Base-by-base conservation (phyloP, 2,888 invertebrate species). In the Papilio elwesi region DNA sequence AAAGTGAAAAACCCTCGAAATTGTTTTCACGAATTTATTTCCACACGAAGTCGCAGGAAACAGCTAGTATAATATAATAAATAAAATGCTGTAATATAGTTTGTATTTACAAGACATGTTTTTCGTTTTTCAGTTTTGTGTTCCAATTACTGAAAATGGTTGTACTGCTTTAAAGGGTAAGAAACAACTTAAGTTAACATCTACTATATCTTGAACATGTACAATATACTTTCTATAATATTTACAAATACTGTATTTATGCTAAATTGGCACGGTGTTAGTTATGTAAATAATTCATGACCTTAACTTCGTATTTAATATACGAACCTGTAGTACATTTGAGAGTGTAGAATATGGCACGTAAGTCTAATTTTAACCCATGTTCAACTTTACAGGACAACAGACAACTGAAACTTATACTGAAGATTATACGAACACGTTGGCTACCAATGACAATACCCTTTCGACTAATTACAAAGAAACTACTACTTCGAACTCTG, bases 101-200 rank as follows among this genome's bases (percentile, higher is more conserved):
- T 43, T 43, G 26, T 26, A 26, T 53, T 26, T n/a, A n/a, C n/a
- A 7, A 53, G 43, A 47, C n/a, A 15, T 62, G 16, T 63, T 53
- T 73, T 26, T 47, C 53, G 67, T 0, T 59, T 55, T 2, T 55
- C 76, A 0, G 81, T 38, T 15, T 16, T 81, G 80, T 48, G 78
- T 76, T 0, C 59, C 47, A 52, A 79, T 81, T n/a, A 63, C 73
- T 11, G 76, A 76, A 57, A 78, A 78, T 48, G 81, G 81, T 1
- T 81, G 81, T 49, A 81, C 80, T 8, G 65, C 76, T 47, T 68
- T 38, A 53, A 65, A 70, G 52, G 53, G 69, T 68, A 57, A 64
- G 47, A 16, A 59, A 15, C 0, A 51, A 53, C 26, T 26, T 26
- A 26, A 26, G 26, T 26, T 26, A 2, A 26, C 26, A 4, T 26